Evolutionary conservation across 2,797 vertebrate genomes (phyloP), one percentile per base, ranked within the genome.

Genomic region (Enteromius paludinosus): DNA sequence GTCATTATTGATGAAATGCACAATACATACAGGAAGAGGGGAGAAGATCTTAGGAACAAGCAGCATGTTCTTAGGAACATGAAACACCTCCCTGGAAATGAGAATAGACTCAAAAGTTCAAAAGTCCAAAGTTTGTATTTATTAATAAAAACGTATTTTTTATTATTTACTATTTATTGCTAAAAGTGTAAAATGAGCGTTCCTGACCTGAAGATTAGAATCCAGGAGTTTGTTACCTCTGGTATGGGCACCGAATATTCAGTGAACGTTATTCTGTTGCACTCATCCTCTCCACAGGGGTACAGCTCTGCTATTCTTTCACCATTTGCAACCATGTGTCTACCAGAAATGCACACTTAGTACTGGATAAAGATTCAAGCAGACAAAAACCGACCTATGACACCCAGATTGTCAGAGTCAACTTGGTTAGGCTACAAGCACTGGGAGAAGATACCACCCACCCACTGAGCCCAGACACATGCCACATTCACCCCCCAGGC

Each of bases 1-100:
- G 87, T 98, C 97, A 30, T 99, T 99, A 88, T 99, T 93, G 66
- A 97, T 84, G 43, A 98, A 87, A 6, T 97, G 96, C 73, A 99
- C 92, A 71, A 93, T 86, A 82, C 93, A 96, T 33, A 89, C 84
- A 5, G 92, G 91, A 33, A 97, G 82, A 1, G 94, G 88, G 3
- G 93, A 95, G 73, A 91, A 95, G 4, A 97, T 74, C 82, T 95
- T 97, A 47, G 96, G 93, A 9, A 95, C 85, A 87, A 99, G 47
- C 82, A 96, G 79, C 93, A 96, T 96, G 78, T 97, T 93, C 90
- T 95, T 89, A 77, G 94, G 90, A 78, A 98, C 69, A 83, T 92
- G 52, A 93, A 99, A 97, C 87, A 93, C 92, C 92, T 98, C 96
- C 89, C 98, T 99, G 62, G 23, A 88, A 11, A 45, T 79, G 47